phyloP scores from a whole-genome alignment of 2,888 invertebrate genomes.

The Fabriciana adippe region DNA sequence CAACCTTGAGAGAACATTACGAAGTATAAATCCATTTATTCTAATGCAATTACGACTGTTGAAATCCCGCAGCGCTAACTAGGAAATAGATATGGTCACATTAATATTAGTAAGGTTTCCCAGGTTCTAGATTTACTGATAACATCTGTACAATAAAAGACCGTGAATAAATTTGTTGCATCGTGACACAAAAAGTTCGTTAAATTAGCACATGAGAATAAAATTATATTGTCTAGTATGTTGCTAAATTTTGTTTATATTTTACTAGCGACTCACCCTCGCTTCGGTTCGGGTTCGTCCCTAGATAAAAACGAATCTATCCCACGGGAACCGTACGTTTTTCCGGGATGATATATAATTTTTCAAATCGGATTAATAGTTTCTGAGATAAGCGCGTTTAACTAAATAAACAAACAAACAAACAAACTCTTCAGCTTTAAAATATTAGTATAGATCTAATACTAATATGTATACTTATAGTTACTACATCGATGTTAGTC shows the following conservation, averaged over 20 bases:
- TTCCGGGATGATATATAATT: too few relatives aligned
- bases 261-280: too few relatives aligned
- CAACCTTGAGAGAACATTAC: conserved; percentile 38
- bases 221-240: conserved; percentile 17
- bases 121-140: conserved; percentile 28
- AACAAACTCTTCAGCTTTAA: too few relatives aligned
- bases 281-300: too few relatives aligned
- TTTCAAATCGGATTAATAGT: too few relatives aligned
- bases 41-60: conserved; percentile 53
- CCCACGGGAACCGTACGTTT: too few relatives aligned
- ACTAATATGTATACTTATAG: too few relatives aligned
- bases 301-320: too few relatives aligned
- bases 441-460: too few relatives aligned
- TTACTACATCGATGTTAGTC: neutral
- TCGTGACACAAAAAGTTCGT: conserved; percentile 7
- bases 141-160: conserved; percentile 16
- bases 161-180: neutral
- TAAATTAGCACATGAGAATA: neutral
- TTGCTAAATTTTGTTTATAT: neutral
- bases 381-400: too few relatives aligned
- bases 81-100: conserved; percentile 38
- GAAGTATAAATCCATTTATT: conserved; percentile 51
- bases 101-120: conserved; percentile 42
- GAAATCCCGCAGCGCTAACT: conserved; percentile 45
- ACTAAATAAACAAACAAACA: too few relatives aligned